Conservation (phyloP, 2,113 vertebrate species). For the Furnarius figulus region DNA sequence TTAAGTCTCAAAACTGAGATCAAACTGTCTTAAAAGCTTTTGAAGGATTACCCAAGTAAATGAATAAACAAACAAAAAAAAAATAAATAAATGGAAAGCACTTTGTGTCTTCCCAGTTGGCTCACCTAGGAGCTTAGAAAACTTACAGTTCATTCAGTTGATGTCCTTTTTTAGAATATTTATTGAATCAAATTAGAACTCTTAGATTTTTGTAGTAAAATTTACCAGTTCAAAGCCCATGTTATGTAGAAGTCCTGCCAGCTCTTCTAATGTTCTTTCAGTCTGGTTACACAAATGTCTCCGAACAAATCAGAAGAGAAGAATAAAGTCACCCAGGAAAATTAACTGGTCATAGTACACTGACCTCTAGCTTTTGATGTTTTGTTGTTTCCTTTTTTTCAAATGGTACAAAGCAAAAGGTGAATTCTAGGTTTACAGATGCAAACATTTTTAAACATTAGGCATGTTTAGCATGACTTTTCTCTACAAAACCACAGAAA, state of each 20-base stretch:
- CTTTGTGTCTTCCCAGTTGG: background rate
- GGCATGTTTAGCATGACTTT: background rate
- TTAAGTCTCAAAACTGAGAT: background rate
- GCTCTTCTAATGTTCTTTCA: background rate
- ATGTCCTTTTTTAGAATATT: background rate
- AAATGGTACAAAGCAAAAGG: background rate
- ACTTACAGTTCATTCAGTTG: background rate
- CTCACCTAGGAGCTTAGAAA: background rate
- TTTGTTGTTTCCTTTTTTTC: background rate
- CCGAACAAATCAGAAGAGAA: slow-evolving; percentile 6
- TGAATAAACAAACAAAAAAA: background rate
- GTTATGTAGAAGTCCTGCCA: background rate
- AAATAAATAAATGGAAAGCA: background rate
- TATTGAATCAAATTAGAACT: background rate
- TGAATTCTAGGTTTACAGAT: background rate
- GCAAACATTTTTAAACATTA: background rate
- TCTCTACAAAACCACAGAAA: background rate
- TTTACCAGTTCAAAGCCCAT: background rate
- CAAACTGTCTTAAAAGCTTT: background rate
- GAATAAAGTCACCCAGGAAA: background rate
- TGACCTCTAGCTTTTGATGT: background rate
- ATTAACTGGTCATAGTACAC: background rate
- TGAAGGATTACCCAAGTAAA: background rate
- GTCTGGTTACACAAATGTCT: background rate
- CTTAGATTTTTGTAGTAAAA: background rate